These are phyloP conservation scores for Tridacna crocea DNA, from an alignment of 2,888 invertebrate genomes.

Conservation along the genomic window DNA sequence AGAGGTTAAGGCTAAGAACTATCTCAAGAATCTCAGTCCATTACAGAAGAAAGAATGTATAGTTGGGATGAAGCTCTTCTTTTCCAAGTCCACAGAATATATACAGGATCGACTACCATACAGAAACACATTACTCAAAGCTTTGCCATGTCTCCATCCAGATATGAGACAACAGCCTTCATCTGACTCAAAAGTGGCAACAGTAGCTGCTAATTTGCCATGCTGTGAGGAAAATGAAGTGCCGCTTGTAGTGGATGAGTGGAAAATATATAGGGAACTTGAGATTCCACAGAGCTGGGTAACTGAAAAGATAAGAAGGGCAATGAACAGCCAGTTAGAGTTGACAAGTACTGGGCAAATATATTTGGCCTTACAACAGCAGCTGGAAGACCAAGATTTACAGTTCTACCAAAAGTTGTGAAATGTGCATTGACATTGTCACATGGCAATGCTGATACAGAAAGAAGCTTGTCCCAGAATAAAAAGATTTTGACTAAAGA, in stretches of 20 bases:
- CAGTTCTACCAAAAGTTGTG: conserved; percentile 30
- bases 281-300: conserved; percentile 24
- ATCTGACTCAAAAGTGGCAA: conserved; percentile 16
- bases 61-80: conserved; percentile 25
- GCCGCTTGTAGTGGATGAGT: conserved; percentile 10
- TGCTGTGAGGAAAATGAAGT: background rate
- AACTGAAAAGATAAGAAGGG: conserved; percentile 22
- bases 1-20: conserved; percentile 18
- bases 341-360: conserved; percentile 29
- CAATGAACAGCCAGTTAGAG: conserved; percentile 14
- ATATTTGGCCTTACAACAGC: conserved; percentile 13
- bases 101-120: conserved; percentile 23
- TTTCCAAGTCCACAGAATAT: conserved; percentile 21
- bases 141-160: conserved; percentile 19
- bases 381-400: conserved; percentile 28
- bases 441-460: conserved; percentile 36
- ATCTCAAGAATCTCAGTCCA: conserved; percentile 22
- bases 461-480: conserved; percentile 28
- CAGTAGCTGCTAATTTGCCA: conserved; percentile 18
- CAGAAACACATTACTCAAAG: conserved; percentile 24
- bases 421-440: conserved; percentile 33
- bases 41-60: conserved; percentile 26
- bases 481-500: conserved; percentile 36
- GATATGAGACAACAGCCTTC: conserved; percentile 24
- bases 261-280: conserved; percentile 21